Evolutionary conservation across 2,888 invertebrate species (phyloP).

Genomic region (Euzophera pinguis): DNA sequence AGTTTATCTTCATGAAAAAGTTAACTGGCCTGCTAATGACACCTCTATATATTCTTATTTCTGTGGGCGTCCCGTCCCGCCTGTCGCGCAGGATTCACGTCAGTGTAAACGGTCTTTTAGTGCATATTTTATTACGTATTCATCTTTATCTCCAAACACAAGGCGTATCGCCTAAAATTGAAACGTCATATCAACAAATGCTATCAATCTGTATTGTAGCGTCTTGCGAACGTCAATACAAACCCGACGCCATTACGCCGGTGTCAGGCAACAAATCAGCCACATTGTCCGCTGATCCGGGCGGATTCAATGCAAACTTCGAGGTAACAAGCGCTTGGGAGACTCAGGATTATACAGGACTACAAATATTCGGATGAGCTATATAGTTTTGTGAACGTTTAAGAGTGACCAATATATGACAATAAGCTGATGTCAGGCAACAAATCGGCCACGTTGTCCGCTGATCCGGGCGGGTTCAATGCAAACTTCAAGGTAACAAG

Average conservation of each 20-base stretch:
- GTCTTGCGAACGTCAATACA: slow-evolving; percentile 5
- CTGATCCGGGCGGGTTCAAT: no score
- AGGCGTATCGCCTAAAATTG: neutral
- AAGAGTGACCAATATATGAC: no score
- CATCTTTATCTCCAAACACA: neutral
- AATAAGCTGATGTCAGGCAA: no score
- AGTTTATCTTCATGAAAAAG: no score
- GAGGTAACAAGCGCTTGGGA: slow-evolving; percentile 15
- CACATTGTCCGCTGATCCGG: slow-evolving; percentile 46
- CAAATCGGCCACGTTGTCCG: no score
- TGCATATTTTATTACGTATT: no score
- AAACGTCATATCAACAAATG: neutral
- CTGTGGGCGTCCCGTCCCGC: no score
- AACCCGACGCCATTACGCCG: slow-evolving; percentile 1
- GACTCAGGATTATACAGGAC: neutral
- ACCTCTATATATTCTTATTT: no score
- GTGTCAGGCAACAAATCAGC: slow-evolving; percentile 45
- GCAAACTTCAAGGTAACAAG: no score
- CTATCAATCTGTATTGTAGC: neutral
- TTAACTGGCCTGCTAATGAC: no score
- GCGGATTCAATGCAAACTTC: slow-evolving; percentile 18
- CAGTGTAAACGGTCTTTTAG: no score
- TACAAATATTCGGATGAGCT: neutral
- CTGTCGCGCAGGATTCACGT: no score
- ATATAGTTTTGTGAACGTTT: neutral